Percentiles rank a stretch among this genome's conserved stretches.
phyloP scores from a whole-genome alignment of 2,113 vertebrate species.

The Chaetodon auriga region DNA sequence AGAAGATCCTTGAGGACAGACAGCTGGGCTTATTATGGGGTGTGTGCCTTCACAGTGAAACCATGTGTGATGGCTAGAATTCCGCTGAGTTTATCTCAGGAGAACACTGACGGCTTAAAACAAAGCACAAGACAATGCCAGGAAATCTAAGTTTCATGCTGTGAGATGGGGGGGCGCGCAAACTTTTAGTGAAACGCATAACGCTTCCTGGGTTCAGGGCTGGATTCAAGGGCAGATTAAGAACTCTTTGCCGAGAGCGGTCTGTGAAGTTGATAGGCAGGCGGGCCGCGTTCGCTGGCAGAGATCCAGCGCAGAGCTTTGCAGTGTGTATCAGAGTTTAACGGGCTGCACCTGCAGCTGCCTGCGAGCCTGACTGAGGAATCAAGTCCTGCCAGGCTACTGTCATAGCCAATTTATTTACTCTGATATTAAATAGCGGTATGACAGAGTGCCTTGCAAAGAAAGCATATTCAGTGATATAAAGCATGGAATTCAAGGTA shows the following conservation, averaged over 20 bases:
- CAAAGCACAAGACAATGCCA: background rate
- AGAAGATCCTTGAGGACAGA: slow-evolving; percentile 5
- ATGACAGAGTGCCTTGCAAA: background rate
- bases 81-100: background rate
- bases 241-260: slow-evolving; percentile 11
- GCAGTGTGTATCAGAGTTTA: slow-evolving; percentile 20
- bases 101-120: slow-evolving; percentile 13
- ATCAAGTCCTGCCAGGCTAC: background rate
- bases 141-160: background rate
- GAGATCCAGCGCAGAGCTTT: slow-evolving; percentile 15
- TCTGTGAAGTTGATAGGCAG: slow-evolving; percentile 10
- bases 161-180: background rate
- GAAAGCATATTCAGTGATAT: background rate
- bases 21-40: background rate
- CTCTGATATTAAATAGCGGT: background rate
- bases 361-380: background rate
- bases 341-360: slow-evolving; percentile 16
- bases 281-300: slow-evolving; percentile 8
- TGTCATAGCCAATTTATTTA: background rate
- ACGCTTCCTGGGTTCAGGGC: background rate
- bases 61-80: background rate
- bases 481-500: too few relatives aligned
- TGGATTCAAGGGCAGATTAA: slow-evolving; percentile 30
- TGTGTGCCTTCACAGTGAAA: background rate
- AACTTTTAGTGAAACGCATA: background rate